Base-by-base conservation (phyloP, 2,888 invertebrate genomes). In the Tenodera sinensis region DNA sequence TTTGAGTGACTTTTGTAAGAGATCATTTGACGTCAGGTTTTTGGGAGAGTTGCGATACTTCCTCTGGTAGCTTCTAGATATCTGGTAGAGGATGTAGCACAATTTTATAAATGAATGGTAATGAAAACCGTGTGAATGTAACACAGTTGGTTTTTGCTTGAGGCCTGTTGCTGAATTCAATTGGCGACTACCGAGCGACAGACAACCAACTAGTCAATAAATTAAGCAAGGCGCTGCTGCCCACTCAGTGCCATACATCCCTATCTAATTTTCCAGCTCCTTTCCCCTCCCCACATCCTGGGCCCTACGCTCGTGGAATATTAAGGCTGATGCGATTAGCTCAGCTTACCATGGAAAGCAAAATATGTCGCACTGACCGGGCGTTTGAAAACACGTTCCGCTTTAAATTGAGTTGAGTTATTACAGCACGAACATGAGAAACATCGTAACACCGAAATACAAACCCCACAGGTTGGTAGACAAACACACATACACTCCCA, bases 241-340 rank as follows among this genome's bases (percentile, higher is more conserved):
- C 54, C 47, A 54, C 42, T 85, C 85, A 28, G 27, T 85, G 28
- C 27, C 42, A 85, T 85, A 47, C 47, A 47, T n/a, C 85, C 85
- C 20, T 47, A 30, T 34, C 54, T 28, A 47, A 27, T 28, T 6
- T 20, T 34, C n/a, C 84, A 30, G 27, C 34, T 54, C 85, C 85
- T 85, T 84, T n/a, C 84, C 25, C 15, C 47, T 25, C 47, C 28
- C 47, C 54, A 42, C 34, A 42, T 85, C 27, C 28, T 15, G 42
- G n/a, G 0, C 34, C 34, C 54, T n/a, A 87, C 89, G 89, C 85
- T 85, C 81, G 47, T 54, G 28, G 89, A 89, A 89, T 89, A 89
- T 88, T 88, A 89, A 89, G 85, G 30, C n/a, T 89, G 86, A 89
- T 89, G 85, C 85, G 88, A 89, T 89, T 89, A 89, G 88, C 89